A percentile compares a stretch with the other conserved stretches of the same genome.
phyloP scores from a whole-genome alignment of 1,140 invertebrate genomes.

The Musca domestica region DNA sequence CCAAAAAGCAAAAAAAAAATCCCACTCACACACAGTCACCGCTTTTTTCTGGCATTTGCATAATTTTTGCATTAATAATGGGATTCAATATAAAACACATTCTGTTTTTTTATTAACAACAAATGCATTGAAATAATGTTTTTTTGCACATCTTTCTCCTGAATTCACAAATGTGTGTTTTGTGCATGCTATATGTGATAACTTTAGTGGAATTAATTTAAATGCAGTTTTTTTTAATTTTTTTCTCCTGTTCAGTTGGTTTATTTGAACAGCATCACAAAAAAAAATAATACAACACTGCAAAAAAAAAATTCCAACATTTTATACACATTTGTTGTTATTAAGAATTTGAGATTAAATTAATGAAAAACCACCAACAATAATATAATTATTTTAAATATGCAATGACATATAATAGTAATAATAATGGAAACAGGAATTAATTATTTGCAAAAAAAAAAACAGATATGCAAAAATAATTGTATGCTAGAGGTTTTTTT shows the following conservation, averaged over 20 bases:
- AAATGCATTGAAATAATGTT: background rate
- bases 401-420: constrained; percentile 18
- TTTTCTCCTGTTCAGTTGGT: too few species aligned
- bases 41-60: constrained; percentile 1
- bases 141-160: background rate
- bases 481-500: background rate
- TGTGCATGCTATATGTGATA: constrained; percentile 13
- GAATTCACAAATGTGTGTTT: background rate
- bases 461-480: background rate
- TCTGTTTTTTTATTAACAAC: too few species aligned
- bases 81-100: constrained; percentile 10
- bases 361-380: constrained; percentile 16
- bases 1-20: too few species aligned
- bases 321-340: constrained; percentile 3
- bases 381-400: constrained; percentile 23
- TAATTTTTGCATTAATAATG: constrained; percentile 22
- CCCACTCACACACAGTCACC: too few species aligned
- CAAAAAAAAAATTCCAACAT: background rate
- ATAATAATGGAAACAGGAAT: constrained; percentile 9
- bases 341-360: constrained; percentile 21
- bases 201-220: constrained; percentile 20
- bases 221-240: background rate
- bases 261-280: too few species aligned
- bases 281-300: too few species aligned
- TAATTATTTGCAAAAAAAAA: constrained; percentile 13